Conservation (phyloP, 2,797 vertebrate species). For the Lindbergichthys nudifrons region DNA sequence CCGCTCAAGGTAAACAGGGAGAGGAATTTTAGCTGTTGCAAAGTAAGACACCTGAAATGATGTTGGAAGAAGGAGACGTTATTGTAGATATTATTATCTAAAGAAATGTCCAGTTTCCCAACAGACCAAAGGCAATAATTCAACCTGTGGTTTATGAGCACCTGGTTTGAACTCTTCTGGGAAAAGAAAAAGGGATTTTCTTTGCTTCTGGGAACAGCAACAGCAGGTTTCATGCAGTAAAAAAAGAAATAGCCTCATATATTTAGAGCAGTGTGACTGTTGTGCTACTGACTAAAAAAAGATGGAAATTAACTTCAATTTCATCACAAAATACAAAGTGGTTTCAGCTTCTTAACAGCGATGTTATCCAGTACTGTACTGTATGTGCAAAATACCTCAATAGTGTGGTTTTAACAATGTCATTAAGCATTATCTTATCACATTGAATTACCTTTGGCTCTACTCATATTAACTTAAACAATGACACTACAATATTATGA, state of each 20-base stretch:
- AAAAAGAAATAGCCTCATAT: background rate
- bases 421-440: background rate
- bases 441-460: background rate
- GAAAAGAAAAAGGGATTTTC: background rate
- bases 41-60: background rate
- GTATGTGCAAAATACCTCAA: background rate
- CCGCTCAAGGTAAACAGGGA: slow-evolving; percentile 90
- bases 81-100: background rate
- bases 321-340: background rate
- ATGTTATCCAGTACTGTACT: background rate
- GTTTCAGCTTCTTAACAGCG: background rate
- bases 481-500: background rate
- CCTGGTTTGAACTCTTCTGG: background rate
- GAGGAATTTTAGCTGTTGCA: background rate
- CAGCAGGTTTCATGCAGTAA: slow-evolving; percentile 1
- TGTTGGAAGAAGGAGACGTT: background rate
- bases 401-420: background rate
- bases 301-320: background rate
- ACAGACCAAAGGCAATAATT: background rate
- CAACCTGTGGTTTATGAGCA: background rate
- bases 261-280: background rate
- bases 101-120: background rate
- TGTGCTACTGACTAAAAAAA: background rate
- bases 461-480: background rate
- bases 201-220: background rate